These are phyloP conservation scores for Ictalurus furcatus DNA, from an alignment of 2,113 vertebrate species.

Conservation along the genomic window DNA sequence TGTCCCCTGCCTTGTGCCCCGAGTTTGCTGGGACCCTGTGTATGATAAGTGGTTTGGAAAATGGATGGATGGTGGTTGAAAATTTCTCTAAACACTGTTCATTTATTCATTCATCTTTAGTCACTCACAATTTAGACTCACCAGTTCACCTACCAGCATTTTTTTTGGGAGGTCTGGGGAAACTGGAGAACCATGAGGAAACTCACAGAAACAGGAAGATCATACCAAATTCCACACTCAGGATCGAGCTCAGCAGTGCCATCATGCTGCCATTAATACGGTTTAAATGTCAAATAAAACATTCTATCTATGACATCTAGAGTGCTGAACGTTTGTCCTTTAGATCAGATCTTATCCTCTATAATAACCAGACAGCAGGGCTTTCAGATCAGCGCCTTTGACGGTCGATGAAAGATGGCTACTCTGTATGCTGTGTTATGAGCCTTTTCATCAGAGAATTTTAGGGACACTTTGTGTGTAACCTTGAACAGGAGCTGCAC, in stretches of 20 bases:
- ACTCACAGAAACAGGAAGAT: not conserved
- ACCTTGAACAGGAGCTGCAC: slow-evolving; percentile 5
- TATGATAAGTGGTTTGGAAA: too few species aligned
- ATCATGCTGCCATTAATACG: not conserved
- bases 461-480: slow-evolving; percentile 6
- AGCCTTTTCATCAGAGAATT: not conserved
- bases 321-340: not conserved
- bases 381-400: not conserved
- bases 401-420: not conserved
- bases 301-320: not conserved
- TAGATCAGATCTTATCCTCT: not conserved
- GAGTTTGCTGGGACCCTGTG: too few species aligned
- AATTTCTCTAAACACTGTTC: slow-evolving; percentile 12
- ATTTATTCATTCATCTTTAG: not conserved
- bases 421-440: slow-evolving; percentile 14
- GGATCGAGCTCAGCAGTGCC: not conserved
- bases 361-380: not conserved
- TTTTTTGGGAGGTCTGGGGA: not conserved
- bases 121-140: not conserved
- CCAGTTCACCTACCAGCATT: not conserved
- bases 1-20: too few species aligned
- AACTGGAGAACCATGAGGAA: not conserved
- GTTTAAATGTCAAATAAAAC: not conserved
- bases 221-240: not conserved
- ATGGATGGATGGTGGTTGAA: not conserved